Evolutionary conservation across 2,113 vertebrate species (phyloP).

Genomic region (Manacus vitellinus): DNA sequence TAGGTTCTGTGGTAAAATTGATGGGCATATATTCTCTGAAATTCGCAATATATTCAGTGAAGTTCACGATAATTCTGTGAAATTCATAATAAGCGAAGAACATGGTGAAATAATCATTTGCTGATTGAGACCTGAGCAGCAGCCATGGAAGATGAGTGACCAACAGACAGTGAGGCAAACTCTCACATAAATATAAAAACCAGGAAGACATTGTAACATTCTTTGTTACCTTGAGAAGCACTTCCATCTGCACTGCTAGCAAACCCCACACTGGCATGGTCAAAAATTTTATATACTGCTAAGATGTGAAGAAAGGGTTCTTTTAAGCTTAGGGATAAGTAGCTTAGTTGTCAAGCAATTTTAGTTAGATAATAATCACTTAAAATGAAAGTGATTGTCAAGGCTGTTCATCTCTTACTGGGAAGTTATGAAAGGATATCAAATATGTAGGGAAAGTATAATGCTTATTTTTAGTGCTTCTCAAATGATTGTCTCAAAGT

Average conservation of each 20-base stretch:
- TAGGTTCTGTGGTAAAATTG: neutral
- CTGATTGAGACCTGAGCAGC: neutral
- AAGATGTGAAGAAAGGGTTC: neutral
- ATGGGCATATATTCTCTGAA: neutral
- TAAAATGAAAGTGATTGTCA: neutral
- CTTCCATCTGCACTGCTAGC: neutral
- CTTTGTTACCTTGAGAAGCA: neutral
- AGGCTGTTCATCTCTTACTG: neutral
- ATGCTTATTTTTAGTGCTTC: neutral
- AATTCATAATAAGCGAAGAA: neutral
- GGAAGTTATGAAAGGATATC: neutral
- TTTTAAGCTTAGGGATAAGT: neutral
- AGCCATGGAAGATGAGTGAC: neutral
- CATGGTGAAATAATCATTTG: neutral
- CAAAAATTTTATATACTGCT: neutral
- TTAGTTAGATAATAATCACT: neutral
- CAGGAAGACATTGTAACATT: neutral
- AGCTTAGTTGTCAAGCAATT: neutral
- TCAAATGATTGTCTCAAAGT: neutral
- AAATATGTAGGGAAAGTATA: neutral
- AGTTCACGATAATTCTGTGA: neutral
- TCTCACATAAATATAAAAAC: neutral
- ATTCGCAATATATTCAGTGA: neutral
- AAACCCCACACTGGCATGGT: neutral
- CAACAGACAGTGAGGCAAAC: neutral